Base-by-base conservation (phyloP, 2,888 invertebrate species). In the Tetheella fluctuosa region DNA sequence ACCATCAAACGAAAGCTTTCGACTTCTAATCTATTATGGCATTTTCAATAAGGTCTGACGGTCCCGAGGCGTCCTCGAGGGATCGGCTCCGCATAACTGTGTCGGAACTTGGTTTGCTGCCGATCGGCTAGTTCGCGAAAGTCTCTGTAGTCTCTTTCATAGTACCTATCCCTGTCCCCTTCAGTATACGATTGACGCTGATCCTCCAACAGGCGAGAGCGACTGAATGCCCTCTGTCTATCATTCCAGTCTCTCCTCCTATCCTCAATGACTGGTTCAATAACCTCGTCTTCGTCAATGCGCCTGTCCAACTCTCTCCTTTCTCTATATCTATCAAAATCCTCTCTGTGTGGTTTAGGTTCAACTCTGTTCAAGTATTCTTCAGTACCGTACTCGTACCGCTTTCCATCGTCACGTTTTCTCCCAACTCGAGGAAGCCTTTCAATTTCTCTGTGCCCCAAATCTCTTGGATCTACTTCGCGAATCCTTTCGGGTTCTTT, bases 11-110 rank as follows among this genome's bases (percentile, higher is more conserved):
- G 34, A 48, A 48, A 48, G 52, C 37, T 57, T 53, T 20, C 55
- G 37, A 63, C 60, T 80, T 77, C 73, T 79, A 79, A 82, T 84
- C 86, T 89, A 90, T 79, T 92, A 93, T 92, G 92, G 92, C 93
- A 88, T 85, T 61, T 74, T 92, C 76, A 93, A 75, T 93, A 93
- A 60, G 93, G 93, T 74, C 93, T 81, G 65, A 93, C 93, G 55
- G 93, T 89, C 13, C 92, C 93, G 56, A 93, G 86, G 52, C 93
- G 88, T 20, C 91, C 92, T 65, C 94, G 83, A 7, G 94, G 90
- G 63, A 95, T 94, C 20, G 95, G 95, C 70, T 95, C 95, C n/a
- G 95, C 95, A 73, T 95, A 95, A 77, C 95, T 95, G 76, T 95
- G 95, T 58, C 95, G 92, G 81, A 91, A 91, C 71, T 93, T 92